Conservation (phyloP, 2,888 invertebrate genomes). For the Nezara viridula region DNA sequence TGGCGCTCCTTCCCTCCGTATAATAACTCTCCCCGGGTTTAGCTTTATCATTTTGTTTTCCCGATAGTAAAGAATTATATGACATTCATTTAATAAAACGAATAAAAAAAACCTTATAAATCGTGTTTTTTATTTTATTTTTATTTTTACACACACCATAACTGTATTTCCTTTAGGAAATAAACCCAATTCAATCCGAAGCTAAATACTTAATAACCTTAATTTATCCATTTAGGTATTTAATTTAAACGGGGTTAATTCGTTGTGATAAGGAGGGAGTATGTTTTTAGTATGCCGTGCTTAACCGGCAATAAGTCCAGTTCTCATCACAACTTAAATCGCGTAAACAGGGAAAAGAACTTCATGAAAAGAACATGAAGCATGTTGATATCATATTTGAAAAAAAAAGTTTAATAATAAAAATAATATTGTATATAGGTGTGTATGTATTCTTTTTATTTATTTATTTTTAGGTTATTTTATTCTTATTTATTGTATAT, state of each 20-base stretch:
- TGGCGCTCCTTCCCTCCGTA: not conserved
- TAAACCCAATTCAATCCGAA: not conserved
- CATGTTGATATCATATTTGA: too few relatives aligned
- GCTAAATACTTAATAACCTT: not conserved
- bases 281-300: not conserved
- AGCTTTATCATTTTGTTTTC: constrained; percentile 38
- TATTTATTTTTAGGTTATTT: too few relatives aligned
- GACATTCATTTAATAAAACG: constrained; percentile 36
- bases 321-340: too few relatives aligned
- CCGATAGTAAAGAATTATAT: constrained; percentile 37
- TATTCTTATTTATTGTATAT: too few relatives aligned
- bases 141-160: not conserved
- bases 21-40: constrained; percentile 17
- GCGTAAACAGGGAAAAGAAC: too few relatives aligned
- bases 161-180: not conserved
- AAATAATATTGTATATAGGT: too few relatives aligned
- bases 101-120: not conserved
- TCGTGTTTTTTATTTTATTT: not conserved
- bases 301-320: not conserved
- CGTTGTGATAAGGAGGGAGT: not conserved
- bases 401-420: too few relatives aligned
- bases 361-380: too few relatives aligned
- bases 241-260: not conserved
- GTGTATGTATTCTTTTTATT: too few relatives aligned
- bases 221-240: not conserved